Conservation (phyloP, 2,797 vertebrate species). For the Acanthiza pusilla region DNA sequence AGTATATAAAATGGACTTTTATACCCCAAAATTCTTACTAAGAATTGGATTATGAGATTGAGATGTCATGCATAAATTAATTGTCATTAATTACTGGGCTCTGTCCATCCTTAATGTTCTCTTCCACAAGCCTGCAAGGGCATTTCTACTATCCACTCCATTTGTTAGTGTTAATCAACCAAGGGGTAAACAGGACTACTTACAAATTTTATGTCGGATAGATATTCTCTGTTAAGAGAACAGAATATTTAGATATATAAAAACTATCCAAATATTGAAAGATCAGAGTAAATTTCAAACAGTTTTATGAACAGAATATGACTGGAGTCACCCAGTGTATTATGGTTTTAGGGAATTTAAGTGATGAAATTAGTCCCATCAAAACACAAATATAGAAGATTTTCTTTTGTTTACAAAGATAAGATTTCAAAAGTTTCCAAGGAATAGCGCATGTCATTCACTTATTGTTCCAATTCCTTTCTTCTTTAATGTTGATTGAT, state of each 20-base stretch:
- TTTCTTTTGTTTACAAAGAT: constrained; percentile 66
- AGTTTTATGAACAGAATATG: constrained; percentile 20
- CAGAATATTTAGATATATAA: neutral
- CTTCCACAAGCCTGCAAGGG: neutral
- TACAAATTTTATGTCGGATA: neutral
- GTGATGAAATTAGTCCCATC: constrained; percentile 63
- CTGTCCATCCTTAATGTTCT: neutral
- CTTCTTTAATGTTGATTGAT: constrained; percentile 72
- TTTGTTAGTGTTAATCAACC: neutral
- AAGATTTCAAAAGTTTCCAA: constrained; percentile 69
- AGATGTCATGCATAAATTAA: neutral
- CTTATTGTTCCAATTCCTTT: constrained; percentile 67
- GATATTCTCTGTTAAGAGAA: neutral
- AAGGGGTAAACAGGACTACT: neutral
- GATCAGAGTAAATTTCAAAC: constrained; percentile 7
- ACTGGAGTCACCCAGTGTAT: neutral
- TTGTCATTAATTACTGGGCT: neutral
- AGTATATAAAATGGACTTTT: neutral
- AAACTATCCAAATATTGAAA: neutral
- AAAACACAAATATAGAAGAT: constrained; percentile 55
- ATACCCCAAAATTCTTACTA: neutral
- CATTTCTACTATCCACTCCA: neutral
- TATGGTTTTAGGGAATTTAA: constrained; percentile 55
- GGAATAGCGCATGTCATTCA: constrained; percentile 66
- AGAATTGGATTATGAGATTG: neutral